phyloP scores from a whole-genome alignment of 2,797 vertebrate species.

The Menidia menidia region DNA sequence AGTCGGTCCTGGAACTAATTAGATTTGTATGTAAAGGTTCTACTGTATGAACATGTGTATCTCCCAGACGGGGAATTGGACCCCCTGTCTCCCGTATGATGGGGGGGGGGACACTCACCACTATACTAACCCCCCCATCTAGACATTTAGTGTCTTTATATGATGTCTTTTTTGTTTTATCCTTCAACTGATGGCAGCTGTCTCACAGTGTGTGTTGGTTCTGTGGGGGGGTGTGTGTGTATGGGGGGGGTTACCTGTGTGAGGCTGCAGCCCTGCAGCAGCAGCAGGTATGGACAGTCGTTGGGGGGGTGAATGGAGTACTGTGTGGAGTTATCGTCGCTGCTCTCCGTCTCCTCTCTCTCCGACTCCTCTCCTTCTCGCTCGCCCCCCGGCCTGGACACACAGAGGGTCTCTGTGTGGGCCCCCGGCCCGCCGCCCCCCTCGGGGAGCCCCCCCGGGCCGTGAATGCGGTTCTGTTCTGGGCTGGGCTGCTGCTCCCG shows the following conservation, averaged over 20 bases:
- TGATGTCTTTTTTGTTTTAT: too few relatives aligned
- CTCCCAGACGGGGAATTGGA: too few relatives aligned
- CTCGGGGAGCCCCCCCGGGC: slow-evolving; percentile 10
- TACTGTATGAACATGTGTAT: too few relatives aligned
- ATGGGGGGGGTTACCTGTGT: slow-evolving; percentile 79
- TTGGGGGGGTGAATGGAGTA: slow-evolving; percentile 87
- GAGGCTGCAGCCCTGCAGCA: slow-evolving; percentile 83
- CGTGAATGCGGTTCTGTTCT: slow-evolving; percentile 54
- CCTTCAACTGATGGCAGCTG: neutral
- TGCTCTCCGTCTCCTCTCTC: slow-evolving; percentile 85
- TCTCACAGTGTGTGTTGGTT: neutral
- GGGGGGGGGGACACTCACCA: too few relatives aligned
- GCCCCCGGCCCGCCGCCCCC: slow-evolving; percentile 41
- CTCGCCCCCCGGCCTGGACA: slow-evolving; percentile 55
- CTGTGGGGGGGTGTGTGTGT: too few relatives aligned
- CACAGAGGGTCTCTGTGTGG: slow-evolving; percentile 79
- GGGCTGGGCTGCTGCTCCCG: slow-evolving; percentile 16
- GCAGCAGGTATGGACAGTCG: slow-evolving; percentile 86
- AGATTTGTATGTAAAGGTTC: too few relatives aligned
- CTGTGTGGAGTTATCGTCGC: slow-evolving; percentile 83
- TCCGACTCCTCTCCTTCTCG: slow-evolving; percentile 77
- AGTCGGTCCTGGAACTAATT: too few relatives aligned
- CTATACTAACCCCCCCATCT: too few relatives aligned
- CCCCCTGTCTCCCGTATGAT: too few relatives aligned
- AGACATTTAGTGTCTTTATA: too few relatives aligned